Percentiles rank a stretch among this genome's conserved stretches.
phyloP scores from a whole-genome alignment of 2,888 invertebrate genomes.

The Mongoloraphidia duomilia region DNA sequence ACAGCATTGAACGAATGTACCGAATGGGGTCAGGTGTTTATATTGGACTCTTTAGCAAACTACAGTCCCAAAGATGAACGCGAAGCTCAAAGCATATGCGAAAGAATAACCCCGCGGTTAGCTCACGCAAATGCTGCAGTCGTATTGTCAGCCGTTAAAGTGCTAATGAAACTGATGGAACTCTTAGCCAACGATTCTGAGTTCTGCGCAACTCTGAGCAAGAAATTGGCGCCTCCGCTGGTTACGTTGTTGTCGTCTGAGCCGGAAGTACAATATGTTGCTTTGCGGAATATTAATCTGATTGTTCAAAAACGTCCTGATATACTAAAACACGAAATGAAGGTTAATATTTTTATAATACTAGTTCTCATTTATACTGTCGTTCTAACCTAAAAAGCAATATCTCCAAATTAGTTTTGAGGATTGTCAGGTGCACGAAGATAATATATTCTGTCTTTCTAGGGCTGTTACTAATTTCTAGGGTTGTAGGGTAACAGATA shows the following conservation, averaged over 20 bases:
- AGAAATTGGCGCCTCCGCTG: constrained; percentile 96
- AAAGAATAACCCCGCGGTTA: constrained; percentile 89
- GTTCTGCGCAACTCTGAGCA: constrained; percentile 82
- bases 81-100: constrained; percentile 97
- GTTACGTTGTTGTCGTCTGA: constrained; percentile 95
- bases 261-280: constrained; percentile 99
- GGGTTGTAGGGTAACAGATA: no score
- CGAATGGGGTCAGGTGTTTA: constrained; percentile 98
- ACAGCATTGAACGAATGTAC: constrained; percentile 99
- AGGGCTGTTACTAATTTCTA: no score
- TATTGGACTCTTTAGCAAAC: constrained; percentile 92
- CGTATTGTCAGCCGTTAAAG: constrained; percentile 95
- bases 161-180: constrained; percentile 95
- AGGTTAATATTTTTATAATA: constrained; percentile 38
- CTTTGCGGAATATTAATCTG: constrained; percentile 92
- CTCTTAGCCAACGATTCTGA: constrained; percentile 89
- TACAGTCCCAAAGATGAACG: constrained; percentile 93
- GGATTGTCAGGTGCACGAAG: no score
- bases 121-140: constrained; percentile 99
- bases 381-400: no score
- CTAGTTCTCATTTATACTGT: no score
- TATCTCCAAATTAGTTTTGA: no score
- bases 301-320: constrained; percentile 99
- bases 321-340: constrained; percentile 99
- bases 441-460: no score